Base-by-base conservation (phyloP, 2,797 vertebrate genomes). In the Danio tinwini region DNA sequence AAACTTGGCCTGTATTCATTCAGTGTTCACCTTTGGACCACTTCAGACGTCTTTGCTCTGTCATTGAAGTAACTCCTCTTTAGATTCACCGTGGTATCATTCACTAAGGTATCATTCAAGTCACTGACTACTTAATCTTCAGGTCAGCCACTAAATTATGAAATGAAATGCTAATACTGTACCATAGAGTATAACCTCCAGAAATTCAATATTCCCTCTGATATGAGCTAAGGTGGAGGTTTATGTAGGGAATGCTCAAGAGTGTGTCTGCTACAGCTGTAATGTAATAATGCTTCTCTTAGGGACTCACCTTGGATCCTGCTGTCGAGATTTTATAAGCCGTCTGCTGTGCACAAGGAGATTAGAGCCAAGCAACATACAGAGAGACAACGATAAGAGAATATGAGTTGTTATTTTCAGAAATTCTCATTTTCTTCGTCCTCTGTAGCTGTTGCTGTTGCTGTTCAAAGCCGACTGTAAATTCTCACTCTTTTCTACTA, bases 261-360 rank as follows among this genome's bases (percentile, higher is more conserved):
- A 63, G 79, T 47, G 29, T 56, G 37, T 81, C 69, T 61, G 42
- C 55, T 56, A 45, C 80, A 59, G 64, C 64, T 82, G 65, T 83
- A 82, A 80, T 80, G 74, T 80, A 71, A 78, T 86, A 85, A 84
- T 78, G 64, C 42, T 78, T 67, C 72, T 85, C 73, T 73, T 45
- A 70, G 80, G 68, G 47, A 61, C 70, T 83, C 78, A 61, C 69
- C 47, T 80, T 75, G 49, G 58, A 68, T 76, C 73, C 64, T 61
- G 45, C 29, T 74, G 37, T 37, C 55, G 50, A 39, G 59, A 50
- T 83, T 82, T 81, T 79, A 62, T 86, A 69, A 81, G 55, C 80
- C 64, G 59, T 80, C 76, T 82, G 40, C 37, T 21, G 78, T 52
- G 42, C 65, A 61, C 42, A 50, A 72, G 53, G 53, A 79, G 67